Evolutionary conservation across 2,797 vertebrate species (phyloP).

Genomic region (Gouania willdenowi): DNA sequence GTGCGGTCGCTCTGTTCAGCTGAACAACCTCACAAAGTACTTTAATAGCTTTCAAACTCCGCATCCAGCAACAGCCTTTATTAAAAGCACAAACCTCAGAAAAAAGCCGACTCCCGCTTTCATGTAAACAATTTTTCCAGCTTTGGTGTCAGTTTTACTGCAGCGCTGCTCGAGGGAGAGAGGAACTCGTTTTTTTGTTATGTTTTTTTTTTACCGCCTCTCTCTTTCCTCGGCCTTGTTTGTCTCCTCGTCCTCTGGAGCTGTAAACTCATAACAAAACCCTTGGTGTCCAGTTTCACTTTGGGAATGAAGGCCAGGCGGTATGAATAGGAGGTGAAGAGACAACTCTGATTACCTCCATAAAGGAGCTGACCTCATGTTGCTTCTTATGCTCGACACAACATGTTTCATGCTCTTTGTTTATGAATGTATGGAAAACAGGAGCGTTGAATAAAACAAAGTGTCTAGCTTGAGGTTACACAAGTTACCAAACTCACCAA

Average conservation of each 20-base stretch:
- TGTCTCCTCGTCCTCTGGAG: constrained; percentile 52
- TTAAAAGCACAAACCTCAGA: background rate
- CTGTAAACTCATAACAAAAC: constrained; percentile 68
- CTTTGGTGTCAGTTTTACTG: constrained; percentile 27
- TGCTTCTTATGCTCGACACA: constrained; percentile 50
- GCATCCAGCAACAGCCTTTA: constrained; percentile 1
- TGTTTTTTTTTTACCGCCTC: background rate
- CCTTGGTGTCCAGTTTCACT: constrained; percentile 62
- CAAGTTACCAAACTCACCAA: too few species aligned
- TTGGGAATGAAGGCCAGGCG: constrained; percentile 66
- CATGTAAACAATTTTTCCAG: constrained; percentile 11
- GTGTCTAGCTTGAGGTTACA: too few species aligned
- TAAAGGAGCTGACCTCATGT: constrained; percentile 68
- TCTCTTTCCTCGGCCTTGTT: constrained; percentile 34
- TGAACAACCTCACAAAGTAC: constrained; percentile 6
- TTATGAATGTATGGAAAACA: too few species aligned
- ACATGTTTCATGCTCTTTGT: too few species aligned
- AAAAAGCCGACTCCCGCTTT: background rate
- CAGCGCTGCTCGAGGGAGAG: constrained; percentile 2
- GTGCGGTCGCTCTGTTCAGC: constrained; percentile 5
- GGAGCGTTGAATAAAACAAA: too few species aligned
- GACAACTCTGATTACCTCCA: constrained; percentile 70
- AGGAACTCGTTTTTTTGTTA: background rate
- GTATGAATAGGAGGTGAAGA: constrained; percentile 65
- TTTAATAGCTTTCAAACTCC: constrained; percentile 16